A percentile compares a stretch with the other conserved stretches of the same genome.
Evolutionary conservation across 2,113 vertebrate genomes (phyloP).

Genomic region (Pseudorasbora parva): DNA sequence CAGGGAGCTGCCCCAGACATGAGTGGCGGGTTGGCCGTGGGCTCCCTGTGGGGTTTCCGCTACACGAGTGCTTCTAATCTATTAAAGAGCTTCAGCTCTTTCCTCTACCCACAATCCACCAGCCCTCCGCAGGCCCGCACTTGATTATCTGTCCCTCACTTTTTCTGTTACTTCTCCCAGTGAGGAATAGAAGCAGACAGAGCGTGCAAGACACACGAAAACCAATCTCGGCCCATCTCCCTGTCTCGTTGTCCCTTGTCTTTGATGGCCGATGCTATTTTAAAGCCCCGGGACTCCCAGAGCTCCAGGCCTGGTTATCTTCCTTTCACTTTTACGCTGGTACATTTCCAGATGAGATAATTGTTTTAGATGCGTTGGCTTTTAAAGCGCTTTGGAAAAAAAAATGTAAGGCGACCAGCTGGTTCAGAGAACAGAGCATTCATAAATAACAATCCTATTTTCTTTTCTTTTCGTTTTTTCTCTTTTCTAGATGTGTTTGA

Average conservation of each 20-base stretch:
- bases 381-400: slow-evolving; percentile 43
- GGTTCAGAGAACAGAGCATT: slow-evolving; percentile 22
- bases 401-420: slow-evolving; percentile 30
- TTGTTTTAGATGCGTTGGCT: slow-evolving; percentile 21
- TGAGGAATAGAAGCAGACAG: slow-evolving; percentile 50
- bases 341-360: slow-evolving; percentile 50
- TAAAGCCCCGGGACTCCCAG: slow-evolving; percentile 52
- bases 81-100: slow-evolving; percentile 69
- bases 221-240: slow-evolving; percentile 61
- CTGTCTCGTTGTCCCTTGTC: slow-evolving; percentile 36
- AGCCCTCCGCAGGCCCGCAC: slow-evolving; percentile 56
- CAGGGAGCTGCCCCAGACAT: slow-evolving; percentile 50
- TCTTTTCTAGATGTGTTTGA: slow-evolving; percentile 31
- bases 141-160: slow-evolving; percentile 69
- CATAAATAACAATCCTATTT: neutral
- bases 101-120: slow-evolving; percentile 51
- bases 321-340: slow-evolving; percentile 57
- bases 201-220: slow-evolving; percentile 55
- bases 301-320: slow-evolving; percentile 67
- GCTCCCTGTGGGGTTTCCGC: slow-evolving; percentile 61
- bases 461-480: too few species aligned
- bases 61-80: slow-evolving; percentile 69
- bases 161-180: slow-evolving; percentile 29
- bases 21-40: slow-evolving; percentile 55
- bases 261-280: slow-evolving; percentile 46